Percentiles rank a stretch among this genome's conserved stretches.
Evolutionary conservation across 1,140 invertebrate species (phyloP).

Genomic region (Philotrypesis tridentata): DNA sequence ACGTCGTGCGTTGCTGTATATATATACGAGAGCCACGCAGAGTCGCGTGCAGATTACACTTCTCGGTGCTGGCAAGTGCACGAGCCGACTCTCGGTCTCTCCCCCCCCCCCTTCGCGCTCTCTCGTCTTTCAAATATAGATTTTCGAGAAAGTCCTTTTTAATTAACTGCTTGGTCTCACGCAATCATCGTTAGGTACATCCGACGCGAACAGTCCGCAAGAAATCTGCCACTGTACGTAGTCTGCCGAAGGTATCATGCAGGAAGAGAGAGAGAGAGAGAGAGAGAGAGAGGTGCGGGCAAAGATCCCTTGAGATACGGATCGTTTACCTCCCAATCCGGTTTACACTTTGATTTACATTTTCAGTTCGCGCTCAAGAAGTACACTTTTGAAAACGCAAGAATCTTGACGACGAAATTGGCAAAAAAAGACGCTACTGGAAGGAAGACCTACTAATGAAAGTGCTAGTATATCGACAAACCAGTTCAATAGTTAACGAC

Average conservation of each 20-base stretch:
- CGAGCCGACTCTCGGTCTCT: not conserved
- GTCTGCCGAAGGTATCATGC: not conserved
- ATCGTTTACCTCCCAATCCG: not conserved
- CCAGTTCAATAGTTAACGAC: too few relatives aligned
- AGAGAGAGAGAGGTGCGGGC: not conserved
- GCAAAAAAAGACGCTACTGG: too few relatives aligned
- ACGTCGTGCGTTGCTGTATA: not conserved
- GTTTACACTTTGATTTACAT: not conserved
- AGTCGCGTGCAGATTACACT: conserved; percentile 14
- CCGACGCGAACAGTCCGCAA: conserved; percentile 16
- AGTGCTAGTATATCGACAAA: too few relatives aligned
- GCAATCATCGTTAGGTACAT: conserved; percentile 36
- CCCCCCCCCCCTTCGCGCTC: too few relatives aligned
- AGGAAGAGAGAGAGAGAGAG: not conserved
- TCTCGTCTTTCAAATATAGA: conserved; percentile 42
- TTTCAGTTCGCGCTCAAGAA: too few relatives aligned
- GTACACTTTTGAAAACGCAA: too few relatives aligned
- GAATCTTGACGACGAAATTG: too few relatives aligned
- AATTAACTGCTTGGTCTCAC: conserved; percentile 47
- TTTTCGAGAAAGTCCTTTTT: conserved; percentile 46
- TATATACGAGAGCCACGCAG: not conserved
- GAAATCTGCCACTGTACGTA: not conserved
- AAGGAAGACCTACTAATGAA: too few relatives aligned
- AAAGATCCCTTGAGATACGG: not conserved
- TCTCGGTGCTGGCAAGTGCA: not conserved